Evolutionary conservation across 2,888 invertebrate species (phyloP).

Genomic region (Lysandra coridon): DNA sequence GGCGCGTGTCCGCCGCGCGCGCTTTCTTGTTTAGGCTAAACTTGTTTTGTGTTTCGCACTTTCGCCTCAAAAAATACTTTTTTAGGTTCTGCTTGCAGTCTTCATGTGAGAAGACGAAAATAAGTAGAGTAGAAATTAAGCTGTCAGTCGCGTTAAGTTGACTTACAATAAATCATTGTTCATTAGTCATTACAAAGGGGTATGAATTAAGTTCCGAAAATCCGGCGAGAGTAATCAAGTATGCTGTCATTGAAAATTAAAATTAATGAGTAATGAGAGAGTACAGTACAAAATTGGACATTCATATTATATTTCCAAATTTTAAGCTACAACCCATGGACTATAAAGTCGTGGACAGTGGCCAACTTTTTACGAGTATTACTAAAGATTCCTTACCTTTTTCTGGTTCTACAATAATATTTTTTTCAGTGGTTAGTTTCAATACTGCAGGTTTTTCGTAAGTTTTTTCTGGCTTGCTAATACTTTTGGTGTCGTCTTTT

Average conservation of each 20-base stretch:
- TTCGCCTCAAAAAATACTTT: background rate
- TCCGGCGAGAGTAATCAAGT: background rate
- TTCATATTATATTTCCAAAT: background rate
- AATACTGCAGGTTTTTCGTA: constrained; percentile 54
- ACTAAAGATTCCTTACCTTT: constrained; percentile 49
- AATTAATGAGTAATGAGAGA: background rate
- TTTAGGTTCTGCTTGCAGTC: background rate
- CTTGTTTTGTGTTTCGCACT: background rate
- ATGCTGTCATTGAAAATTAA: background rate
- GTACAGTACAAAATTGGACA: background rate
- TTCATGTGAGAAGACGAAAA: background rate
- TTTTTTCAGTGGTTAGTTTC: constrained; percentile 58
- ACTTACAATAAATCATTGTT: background rate
- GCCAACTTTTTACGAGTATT: background rate
- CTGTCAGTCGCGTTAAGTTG: background rate
- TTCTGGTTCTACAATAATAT: constrained; percentile 48
- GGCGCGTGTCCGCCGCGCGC: too few relatives aligned
- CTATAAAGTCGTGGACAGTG: background rate
- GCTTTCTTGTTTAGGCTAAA: background rate
- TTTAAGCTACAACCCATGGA: background rate
- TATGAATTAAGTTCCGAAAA: background rate
- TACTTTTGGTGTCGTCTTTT: constrained; percentile 70
- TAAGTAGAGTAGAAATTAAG: background rate
- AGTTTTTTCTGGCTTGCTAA: constrained; percentile 64
- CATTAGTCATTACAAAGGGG: background rate